These are phyloP conservation scores for Patiria pectinifera DNA, from an alignment of 53 echinoderm and acorn worm genomes.

Conservation along the genomic window DNA sequence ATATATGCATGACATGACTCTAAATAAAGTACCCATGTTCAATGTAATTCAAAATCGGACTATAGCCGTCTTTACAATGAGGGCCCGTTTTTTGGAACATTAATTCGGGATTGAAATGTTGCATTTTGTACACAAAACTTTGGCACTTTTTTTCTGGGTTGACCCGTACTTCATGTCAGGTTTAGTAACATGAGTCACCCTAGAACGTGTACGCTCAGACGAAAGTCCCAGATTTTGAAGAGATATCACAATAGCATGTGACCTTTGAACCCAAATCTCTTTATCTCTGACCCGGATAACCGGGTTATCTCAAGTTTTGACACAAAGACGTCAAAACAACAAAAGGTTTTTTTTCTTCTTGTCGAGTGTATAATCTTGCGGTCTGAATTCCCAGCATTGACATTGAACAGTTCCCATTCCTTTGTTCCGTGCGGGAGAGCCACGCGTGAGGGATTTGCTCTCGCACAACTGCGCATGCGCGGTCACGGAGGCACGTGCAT, in stretches of 20 bases:
- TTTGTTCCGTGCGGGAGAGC: neutral
- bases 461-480: neutral
- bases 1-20: no score
- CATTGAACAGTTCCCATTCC: neutral
- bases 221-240: neutral
- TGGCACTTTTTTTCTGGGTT: no score
- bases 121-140: no score
- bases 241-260: conserved; percentile 13
- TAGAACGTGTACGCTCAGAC: neutral
- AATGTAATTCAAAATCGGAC: no score
- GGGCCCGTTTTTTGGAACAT: no score
- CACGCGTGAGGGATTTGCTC: neutral
- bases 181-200: neutral
- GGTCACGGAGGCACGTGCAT: neutral
- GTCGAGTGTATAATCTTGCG: neutral
- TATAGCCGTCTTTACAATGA: no score
- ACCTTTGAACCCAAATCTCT: conserved; percentile 17
- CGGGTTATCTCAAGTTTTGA: conserved; percentile 17
- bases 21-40: no score
- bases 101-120: no score
- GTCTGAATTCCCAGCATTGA: neutral
- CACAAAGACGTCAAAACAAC: conserved; percentile 4
- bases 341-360: neutral
- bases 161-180: no score
- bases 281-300: neutral